Evolutionary conservation across 2,888 invertebrate genomes (phyloP).

Genomic region (Oscheius sp.): DNA sequence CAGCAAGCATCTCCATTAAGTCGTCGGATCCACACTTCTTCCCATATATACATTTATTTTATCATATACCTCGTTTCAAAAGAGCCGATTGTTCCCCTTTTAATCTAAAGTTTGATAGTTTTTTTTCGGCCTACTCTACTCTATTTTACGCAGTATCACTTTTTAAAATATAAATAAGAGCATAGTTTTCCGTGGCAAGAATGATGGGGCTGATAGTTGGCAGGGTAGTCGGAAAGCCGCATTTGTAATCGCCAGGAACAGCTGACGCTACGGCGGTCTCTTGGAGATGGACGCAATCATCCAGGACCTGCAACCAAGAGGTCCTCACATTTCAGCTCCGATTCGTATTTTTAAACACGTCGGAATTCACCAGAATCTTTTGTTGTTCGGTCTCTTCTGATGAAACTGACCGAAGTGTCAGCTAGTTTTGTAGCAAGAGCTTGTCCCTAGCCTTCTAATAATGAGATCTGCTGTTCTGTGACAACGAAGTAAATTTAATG

Average conservation of each 20-base stretch:
- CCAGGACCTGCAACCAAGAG: constrained; percentile 2
- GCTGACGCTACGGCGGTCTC: constrained; percentile 1
- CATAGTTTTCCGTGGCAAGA: no score
- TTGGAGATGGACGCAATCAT: background rate
- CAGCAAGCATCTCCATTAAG: constrained; percentile 51
- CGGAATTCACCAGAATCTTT: constrained; percentile 8
- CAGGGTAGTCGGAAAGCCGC: background rate
- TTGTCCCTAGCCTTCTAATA: no score
- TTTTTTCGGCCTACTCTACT: background rate
- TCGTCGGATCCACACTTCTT: background rate
- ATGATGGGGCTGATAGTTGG: no score
- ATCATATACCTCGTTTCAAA: background rate
- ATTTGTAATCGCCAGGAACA: background rate
- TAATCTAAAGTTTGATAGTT: constrained; percentile 12
- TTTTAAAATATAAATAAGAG: no score
- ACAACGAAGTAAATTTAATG: no score
- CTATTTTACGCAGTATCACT: no score
- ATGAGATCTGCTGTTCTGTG: no score
- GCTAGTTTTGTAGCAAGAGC: no score
- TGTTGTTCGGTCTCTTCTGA: background rate
- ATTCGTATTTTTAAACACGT: constrained; percentile 27
- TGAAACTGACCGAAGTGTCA: no score
- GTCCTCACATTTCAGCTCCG: constrained; percentile 12
- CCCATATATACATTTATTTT: background rate
- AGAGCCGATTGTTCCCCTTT: background rate